Evolutionary conservation across 2,888 invertebrate species (phyloP).

Genomic region (Nymphalis c-album): DNA sequence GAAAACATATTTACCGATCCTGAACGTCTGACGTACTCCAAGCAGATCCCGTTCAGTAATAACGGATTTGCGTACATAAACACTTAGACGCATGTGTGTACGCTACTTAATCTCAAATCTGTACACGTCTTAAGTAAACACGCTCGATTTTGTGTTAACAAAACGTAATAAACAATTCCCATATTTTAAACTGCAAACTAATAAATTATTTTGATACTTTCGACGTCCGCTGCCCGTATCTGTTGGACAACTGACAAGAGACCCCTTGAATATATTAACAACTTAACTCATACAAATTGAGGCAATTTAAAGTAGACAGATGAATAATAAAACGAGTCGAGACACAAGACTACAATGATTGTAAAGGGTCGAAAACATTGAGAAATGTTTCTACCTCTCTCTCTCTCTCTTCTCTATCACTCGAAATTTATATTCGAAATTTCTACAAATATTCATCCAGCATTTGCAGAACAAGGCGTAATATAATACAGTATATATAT

Average conservation of each 20-base stretch:
- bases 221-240: constrained; percentile 30
- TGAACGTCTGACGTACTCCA: too few species aligned
- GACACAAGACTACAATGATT: constrained; percentile 33
- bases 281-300: constrained; percentile 37
- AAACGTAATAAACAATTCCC: constrained; percentile 7
- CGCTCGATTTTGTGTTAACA: not conserved
- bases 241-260: constrained; percentile 35
- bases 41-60: too few species aligned
- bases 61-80: not conserved
- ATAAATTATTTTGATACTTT: constrained; percentile 33
- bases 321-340: constrained; percentile 36
- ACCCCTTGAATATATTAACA: constrained; percentile 39
- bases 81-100: not conserved
- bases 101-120: not conserved
- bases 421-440: constrained; percentile 10
- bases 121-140: constrained; percentile 4
- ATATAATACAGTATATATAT: too few species aligned
- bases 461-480: too few species aligned
- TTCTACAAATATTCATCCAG: not conserved
- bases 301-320: constrained; percentile 37
- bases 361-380: constrained; percentile 31
- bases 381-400: constrained; percentile 7
- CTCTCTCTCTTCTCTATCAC: not conserved
- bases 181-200: constrained; percentile 14
- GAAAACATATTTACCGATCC: too few species aligned